Evolutionary conservation across 2,888 invertebrate species (phyloP), one percentile per base, ranked within the genome.

Genomic region (Crocallis elinguaria): DNA sequence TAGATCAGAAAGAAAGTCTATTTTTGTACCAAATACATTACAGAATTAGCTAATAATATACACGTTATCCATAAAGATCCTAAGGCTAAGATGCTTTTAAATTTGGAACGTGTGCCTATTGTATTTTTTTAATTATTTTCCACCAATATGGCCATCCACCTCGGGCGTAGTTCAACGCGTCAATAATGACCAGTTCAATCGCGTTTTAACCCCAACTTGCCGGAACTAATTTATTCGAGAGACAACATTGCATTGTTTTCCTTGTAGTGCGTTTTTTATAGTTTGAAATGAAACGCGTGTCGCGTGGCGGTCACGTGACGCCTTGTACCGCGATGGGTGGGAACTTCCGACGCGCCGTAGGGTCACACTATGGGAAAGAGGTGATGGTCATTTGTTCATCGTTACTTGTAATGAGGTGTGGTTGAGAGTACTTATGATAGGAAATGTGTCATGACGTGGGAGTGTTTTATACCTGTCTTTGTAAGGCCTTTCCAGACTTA

Each of bases 171-270:
- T 30, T 42, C 42, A 75, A 79, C 79, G 74, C 75, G 73, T 78
- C 72, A 80, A 73, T 88, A 88, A 88, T 86, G 84, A 84, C 69
- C 73, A 77, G 88, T 88, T 89, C 88, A 90, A 89, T 88, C 82
- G 82, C 83, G 68, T 76, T 87, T 89, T 87, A 88, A 87, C 90
- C 90, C 86, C 74, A 71, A 71, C 75, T 64, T 71, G 69, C 73
- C 77, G 80, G 69, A 77, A 83, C 82, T 84, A 88, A 87, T 88
- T 87, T 90, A 84, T 83, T 83, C 79, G 76, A 84, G 82, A 86
- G 81, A 76, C 79, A 83, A 84, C 83, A 84, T 69, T 69, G 79
- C 66, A 78, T 84, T 89, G 84, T 90, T 82, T 82, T 77, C 74
- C 75, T 86, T 86, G 81, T 84, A 85, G 80, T 82, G 81, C 44